Base-by-base conservation (phyloP, 2,888 invertebrate genomes). In the Pollenia griseotomentosa region DNA sequence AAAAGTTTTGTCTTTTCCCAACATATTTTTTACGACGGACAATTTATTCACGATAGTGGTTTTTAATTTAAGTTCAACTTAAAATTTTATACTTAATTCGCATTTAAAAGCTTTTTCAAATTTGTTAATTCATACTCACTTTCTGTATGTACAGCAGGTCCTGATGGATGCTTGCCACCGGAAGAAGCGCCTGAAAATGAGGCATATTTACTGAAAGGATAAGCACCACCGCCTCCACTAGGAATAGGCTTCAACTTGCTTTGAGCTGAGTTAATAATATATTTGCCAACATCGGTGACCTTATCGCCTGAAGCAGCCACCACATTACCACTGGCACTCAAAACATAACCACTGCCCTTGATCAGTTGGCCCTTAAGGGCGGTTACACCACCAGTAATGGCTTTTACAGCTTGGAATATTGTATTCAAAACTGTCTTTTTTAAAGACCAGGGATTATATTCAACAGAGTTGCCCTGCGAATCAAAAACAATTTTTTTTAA, bases 291-390 rank as follows among this genome's bases (percentile, higher is more conserved):
- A 90, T 96, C 96, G 77, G 96, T 95, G 88, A 97, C 96, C 8
- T 95, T 96, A 88, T 97, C 97, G 4, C 97, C 97, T 90, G 97
- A 96, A 23, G 95, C 95, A 14, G 95, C 95, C 83, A 97, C 96
- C 68, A 97, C 94, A 90, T 95, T 95, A 33, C 96, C 96, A 89
- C 95, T 95, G 12, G 95, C 95, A 23, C 95, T 94, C 40, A 96
- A 93, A 19, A 95, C 92, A 89, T 95, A 95, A 12, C 97, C 97
- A 77, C 97, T 96, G 59, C 97, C 97, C 94, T 97, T 97, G 89
- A 97, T 96, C 44, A 98, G 94, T 92, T 97, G 97, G 0, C 97
- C 97, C 91, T 97, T 97, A n/a, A 97, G 94, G 42, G 97, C 97
- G 4, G 97, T 96, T 11, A 97, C 96, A 68, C 97, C 97, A 11